Conservation (phyloP, 2,888 invertebrate genomes). For the Rotaria macrura region DNA sequence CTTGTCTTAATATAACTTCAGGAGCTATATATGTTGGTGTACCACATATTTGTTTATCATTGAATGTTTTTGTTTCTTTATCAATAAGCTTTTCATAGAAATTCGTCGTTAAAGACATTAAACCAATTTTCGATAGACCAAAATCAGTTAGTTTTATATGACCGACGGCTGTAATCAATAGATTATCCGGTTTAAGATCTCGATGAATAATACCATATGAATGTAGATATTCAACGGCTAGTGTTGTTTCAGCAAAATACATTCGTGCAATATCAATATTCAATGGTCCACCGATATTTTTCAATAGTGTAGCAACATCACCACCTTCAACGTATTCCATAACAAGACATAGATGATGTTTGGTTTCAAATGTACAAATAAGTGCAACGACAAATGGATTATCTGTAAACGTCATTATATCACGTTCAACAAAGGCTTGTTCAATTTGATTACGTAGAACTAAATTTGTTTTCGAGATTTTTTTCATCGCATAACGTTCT, state of each 20-base stretch:
- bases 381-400: conserved; percentile 98
- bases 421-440: conserved; percentile 89
- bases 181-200: conserved; percentile 54
- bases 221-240: conserved; percentile 96
- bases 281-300: conserved; percentile 66
- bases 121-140: conserved; percentile 87
- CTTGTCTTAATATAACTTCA: conserved; percentile 80
- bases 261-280: conserved; percentile 76
- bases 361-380: conserved; percentile 98
- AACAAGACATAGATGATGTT: conserved; percentile 90
- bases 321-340: conserved; percentile 99
- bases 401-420: conserved; percentile 96
- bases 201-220: conserved; percentile 96
- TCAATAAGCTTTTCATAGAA: conserved; percentile 90
- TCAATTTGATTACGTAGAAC: conserved; percentile 89
- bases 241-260: conserved; percentile 96
- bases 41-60: conserved; percentile 93
- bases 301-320: conserved; percentile 88
- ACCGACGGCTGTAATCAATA: conserved; percentile 53
- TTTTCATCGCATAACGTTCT: conserved; percentile 95
- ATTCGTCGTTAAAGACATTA: conserved; percentile 96
- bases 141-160: conserved; percentile 98
- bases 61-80: conserved; percentile 87
- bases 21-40: conserved; percentile 98
- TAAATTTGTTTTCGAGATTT: conserved; percentile 94